Conservation (phyloP, 2,888 invertebrate species). For the Portevinia maculata region DNA sequence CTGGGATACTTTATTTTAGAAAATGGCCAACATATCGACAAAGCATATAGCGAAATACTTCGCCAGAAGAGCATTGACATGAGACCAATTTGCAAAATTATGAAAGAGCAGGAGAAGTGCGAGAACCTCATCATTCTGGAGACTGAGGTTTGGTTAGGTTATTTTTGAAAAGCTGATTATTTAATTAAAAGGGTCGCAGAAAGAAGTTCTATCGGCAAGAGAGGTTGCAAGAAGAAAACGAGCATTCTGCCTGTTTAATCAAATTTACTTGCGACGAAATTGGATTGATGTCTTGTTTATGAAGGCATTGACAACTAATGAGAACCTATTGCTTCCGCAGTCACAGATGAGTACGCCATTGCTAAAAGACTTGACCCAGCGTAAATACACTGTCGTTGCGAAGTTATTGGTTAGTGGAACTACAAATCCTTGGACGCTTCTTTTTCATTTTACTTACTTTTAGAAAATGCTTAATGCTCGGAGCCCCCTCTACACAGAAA, state of each 20-base stretch:
- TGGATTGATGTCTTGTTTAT: conserved; percentile 80
- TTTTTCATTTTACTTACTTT: no score
- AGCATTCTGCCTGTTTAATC: conserved; percentile 78
- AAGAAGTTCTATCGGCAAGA: conserved; percentile 77
- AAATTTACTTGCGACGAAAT: conserved; percentile 79
- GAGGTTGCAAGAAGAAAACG: conserved; percentile 78
- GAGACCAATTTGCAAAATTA: conserved; percentile 79
- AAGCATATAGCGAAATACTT: conserved; percentile 76
- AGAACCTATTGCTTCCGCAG: conserved; percentile 77
- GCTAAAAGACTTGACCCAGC: conserved; percentile 75
- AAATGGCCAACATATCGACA: conserved; percentile 77
- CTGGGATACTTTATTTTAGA: conserved; percentile 78
- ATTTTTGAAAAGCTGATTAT: neutral
- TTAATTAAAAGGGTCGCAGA: conserved; percentile 66
- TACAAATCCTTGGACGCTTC: no score
- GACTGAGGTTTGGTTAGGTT: conserved; percentile 75
- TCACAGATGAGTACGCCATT: conserved; percentile 76
- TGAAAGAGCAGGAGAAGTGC: conserved; percentile 78
- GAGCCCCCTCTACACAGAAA: conserved; percentile 79
- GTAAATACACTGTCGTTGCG: conserved; percentile 77
- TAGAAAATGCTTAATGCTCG: conserved; percentile 81
- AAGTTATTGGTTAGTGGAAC: conserved; percentile 77
- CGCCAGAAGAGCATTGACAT: conserved; percentile 75
- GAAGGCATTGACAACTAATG: conserved; percentile 77
- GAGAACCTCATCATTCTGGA: conserved; percentile 79